Conservation (phyloP, 2,113 vertebrate genomes). For the Azemiops feae region DNA sequence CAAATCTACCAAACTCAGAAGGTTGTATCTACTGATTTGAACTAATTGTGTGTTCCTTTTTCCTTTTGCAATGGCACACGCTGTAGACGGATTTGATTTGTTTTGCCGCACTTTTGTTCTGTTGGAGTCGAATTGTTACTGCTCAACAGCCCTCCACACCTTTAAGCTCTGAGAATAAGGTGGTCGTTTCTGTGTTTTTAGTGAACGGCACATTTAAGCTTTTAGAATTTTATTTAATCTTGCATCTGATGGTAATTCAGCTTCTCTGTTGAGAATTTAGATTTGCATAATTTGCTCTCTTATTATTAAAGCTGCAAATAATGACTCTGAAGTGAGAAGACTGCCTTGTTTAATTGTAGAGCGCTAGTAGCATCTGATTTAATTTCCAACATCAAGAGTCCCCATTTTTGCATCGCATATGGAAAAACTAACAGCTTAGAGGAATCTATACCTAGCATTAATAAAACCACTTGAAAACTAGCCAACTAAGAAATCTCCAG, state of each 20-base stretch:
- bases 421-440: background rate
- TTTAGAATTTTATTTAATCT: background rate
- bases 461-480: background rate
- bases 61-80: background rate
- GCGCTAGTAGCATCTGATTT: background rate
- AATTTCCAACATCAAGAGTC: background rate
- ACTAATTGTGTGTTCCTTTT: background rate
- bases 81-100: background rate
- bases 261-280: background rate
- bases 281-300: background rate
- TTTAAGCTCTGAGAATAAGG: background rate
- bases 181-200: background rate
- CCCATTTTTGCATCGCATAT: background rate
- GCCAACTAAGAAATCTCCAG: background rate
- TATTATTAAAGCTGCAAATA: background rate
- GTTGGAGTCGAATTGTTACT: background rate
- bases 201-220: background rate
- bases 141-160: background rate
- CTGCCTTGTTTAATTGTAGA: background rate
- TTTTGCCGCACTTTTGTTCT: background rate
- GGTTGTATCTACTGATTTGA: background rate
- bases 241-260: fast-evolving
- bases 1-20: background rate
- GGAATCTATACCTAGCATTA: background rate
- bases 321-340: background rate